Evolutionary conservation across 2,113 vertebrate species (phyloP), one percentile per base, ranked within the genome.

Genomic region (Parus major): DNA sequence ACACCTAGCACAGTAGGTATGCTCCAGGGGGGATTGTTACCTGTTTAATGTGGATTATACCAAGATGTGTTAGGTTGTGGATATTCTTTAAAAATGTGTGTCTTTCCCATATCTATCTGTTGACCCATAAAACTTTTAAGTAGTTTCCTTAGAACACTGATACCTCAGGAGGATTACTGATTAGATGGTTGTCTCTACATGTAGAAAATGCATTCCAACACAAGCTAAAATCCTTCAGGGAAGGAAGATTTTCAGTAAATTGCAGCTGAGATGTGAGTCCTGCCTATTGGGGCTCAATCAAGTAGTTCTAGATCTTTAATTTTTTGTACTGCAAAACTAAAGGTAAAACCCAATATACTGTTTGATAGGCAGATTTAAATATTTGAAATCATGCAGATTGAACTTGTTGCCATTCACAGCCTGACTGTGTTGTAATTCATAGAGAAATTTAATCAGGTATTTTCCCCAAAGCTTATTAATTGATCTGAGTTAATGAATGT

Each of bases 381-480:
- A 98, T 63, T 87, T 98, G 80, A 98, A 95, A 69, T 97, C 92
- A 50, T 92, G 78, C 39, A 98, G 82, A 4, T 56, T n/a, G 13
- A 98, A 98, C 95, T 98, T 97, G 22, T 97, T 96, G 49, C 96
- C 97, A 69, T 97, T 98, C 29, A 96, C 96, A 64, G 97, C 96
- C 15, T 96, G 70, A n/a, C 96, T 96, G 75, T 96, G 75, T 97
- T 90, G 24, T 97, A 98, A 90, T 98, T 98, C 52, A 89, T 23
- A 13, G 97, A 98, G 31, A 98, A 98, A 91, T 98, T 98, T 9
- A 98, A 97, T 84, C 97, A 98, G 31, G 97, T 94, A 55, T 98
- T 98, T 78, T 98, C 68, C 29, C 39, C 65, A 85, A 98, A 98
- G 7, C 81, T 95, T 75, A 78, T 89, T 71, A 75, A 75, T 21